Evolutionary conservation across 1,140 invertebrate species (phyloP).

Genomic region (Drosophila santomea): DNA sequence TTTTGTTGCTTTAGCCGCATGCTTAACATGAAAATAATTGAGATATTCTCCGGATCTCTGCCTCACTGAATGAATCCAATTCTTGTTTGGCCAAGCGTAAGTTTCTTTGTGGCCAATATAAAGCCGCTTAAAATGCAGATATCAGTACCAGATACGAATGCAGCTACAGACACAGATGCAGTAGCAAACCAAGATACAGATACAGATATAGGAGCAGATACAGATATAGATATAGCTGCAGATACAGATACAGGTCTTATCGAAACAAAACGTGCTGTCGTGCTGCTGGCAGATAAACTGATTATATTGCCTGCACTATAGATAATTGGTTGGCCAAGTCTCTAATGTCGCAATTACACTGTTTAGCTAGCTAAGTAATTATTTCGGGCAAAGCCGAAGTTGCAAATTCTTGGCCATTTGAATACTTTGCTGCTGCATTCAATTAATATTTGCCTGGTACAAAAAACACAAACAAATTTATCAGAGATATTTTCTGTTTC

Average conservation of each 20-base stretch:
- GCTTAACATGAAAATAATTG: constrained; percentile 66
- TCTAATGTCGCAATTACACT: constrained; percentile 5
- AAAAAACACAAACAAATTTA: too few relatives aligned
- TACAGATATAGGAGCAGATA: too few relatives aligned
- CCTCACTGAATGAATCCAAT: constrained; percentile 58
- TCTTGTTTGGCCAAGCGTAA: constrained; percentile 61
- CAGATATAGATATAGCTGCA: too few relatives aligned
- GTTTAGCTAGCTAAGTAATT: constrained; percentile 10
- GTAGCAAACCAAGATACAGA: background rate
- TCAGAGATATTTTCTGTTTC: background rate
- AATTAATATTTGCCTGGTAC: background rate
- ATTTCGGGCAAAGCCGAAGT: constrained; percentile 14
- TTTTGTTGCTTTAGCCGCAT: constrained; percentile 67
- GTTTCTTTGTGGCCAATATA: constrained; percentile 40
- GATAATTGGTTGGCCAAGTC: constrained; percentile 40
- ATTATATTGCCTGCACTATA: constrained; percentile 25
- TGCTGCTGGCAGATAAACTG: constrained; percentile 10
- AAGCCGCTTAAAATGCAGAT: constrained; percentile 19
- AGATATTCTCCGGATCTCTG: constrained; percentile 12
- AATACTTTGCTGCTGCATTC: background rate
- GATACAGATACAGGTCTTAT: constrained; percentile 18
- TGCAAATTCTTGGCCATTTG: constrained; percentile 6
- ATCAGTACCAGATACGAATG: constrained; percentile 19
- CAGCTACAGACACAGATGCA: constrained; percentile 23
- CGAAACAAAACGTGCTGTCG: constrained; percentile 27